These are phyloP conservation scores for Anomalospiza imberbis DNA, from an alignment of 2,797 vertebrate species.

Conservation along the genomic window DNA sequence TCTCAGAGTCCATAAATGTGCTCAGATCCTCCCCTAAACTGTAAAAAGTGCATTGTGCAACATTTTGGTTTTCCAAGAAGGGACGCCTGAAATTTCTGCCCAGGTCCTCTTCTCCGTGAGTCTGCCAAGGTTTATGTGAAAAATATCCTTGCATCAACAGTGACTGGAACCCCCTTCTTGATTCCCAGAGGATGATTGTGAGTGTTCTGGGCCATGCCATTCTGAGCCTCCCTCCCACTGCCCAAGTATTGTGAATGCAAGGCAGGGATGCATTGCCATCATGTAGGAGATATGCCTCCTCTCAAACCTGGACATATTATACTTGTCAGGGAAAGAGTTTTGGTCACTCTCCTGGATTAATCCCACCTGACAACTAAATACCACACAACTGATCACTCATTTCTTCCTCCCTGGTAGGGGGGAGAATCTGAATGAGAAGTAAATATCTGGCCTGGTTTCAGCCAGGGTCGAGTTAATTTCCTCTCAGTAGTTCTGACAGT, in stretches of 20 bases:
- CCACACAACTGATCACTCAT: neutral
- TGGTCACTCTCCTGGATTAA: neutral
- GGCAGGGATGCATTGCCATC: neutral
- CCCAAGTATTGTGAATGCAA: neutral
- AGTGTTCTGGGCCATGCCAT: neutral
- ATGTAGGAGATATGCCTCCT: neutral
- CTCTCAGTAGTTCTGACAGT: neutral
- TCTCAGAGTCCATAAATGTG: neutral
- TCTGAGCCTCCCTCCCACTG: neutral
- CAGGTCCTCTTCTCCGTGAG: neutral
- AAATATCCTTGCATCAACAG: neutral
- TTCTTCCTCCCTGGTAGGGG: rapidly evolving
- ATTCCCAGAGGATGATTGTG: neutral
- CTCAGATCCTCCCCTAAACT: neutral
- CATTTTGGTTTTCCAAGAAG: neutral
- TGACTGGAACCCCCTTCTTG: neutral
- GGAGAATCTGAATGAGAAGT: neutral
- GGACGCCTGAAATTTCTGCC: neutral
- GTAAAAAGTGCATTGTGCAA: neutral
- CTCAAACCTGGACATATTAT: neutral
- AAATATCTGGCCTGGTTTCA: neutral
- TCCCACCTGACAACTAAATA: neutral
- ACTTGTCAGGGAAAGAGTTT: neutral
- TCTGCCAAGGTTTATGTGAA: neutral
- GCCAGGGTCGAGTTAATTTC: neutral